Evolutionary conservation across 1,140 invertebrate genomes (phyloP), one percentile per base, ranked within the genome.

Genomic region (Sycobia sp.): DNA sequence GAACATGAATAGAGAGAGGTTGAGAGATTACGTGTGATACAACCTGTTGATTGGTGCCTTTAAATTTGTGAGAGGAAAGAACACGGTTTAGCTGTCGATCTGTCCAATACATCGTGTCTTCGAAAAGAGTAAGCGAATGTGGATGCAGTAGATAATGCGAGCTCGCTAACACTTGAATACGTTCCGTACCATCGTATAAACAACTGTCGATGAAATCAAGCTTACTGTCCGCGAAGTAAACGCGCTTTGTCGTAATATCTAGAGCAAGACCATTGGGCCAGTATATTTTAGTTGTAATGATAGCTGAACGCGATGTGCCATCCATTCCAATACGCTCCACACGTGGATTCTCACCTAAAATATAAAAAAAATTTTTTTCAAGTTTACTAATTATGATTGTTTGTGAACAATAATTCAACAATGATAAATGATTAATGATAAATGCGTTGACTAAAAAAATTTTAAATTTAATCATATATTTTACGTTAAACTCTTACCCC

Each of bases 161-260:
- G 16, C 89, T 89, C 8, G 92, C 89, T 23, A 96, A 76, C 0
- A 95, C 92, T 82, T 97, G 94, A 60, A 93, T 90, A 27, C 96
- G 82, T 5, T 92, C 91, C 0, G 87, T 89, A 16, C 97, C 97
- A 73, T 99, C 94, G 79, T 99, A 99, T 70, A 97, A 91, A 73
- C 96, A 98, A 73, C 96, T 98, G 76, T 99, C 97, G 47, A 99
- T 99, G 68, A 96, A 99, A 75, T 99, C 97, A 13, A 99, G 78
- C 75, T 98, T 97, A 0, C 94, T 96, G 80, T 99, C 97, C 8
- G 96, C 96, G 78, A 99, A 99, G 76, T 99, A 99, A 0, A 99
- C 88, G 36, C 96, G 82, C 74, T 94, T 91, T 1, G 90, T 98
- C 0, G 96, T 92, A 8, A 95, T 92, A 74, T 99, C 97, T 14